These are phyloP conservation scores for Leptinotarsa juncta DNA, from an alignment of 2,888 invertebrate genomes.

Conservation along the genomic window DNA sequence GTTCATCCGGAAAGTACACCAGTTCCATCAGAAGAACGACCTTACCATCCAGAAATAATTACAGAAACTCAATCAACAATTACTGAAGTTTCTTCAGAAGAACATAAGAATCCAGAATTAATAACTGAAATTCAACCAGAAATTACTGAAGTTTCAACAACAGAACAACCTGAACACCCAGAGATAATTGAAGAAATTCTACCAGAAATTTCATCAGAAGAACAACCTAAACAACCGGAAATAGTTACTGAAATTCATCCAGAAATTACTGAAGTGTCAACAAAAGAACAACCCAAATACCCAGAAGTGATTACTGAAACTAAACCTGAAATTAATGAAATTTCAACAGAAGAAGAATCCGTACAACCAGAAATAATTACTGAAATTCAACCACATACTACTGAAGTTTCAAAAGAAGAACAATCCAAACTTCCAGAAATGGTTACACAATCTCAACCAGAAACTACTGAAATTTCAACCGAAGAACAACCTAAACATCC, in stretches of 20 bases:
- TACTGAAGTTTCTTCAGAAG: not conserved
- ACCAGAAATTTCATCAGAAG: not conserved
- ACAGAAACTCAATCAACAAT: not conserved
- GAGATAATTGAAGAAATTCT: not conserved
- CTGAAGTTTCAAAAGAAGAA: not conserved
- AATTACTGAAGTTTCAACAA: not conserved
- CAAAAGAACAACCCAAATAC: not conserved
- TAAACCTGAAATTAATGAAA: not conserved
- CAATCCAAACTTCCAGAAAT: not conserved
- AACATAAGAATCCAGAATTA: not conserved
- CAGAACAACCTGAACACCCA: not conserved
- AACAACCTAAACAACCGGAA: not conserved
- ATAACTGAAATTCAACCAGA: not conserved
- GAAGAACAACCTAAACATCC: no score
- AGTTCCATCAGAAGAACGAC: not conserved
- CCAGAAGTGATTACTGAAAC: not conserved
- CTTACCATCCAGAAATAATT: not conserved
- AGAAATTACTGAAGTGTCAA: not conserved
- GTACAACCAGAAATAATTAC: not conserved
- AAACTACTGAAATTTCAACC: not conserved
- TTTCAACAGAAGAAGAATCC: not conserved
- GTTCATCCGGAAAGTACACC: constrained; percentile 17
- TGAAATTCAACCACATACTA: not conserved
- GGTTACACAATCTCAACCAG: not conserved
- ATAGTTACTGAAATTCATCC: not conserved